Evolutionary conservation across 2,888 invertebrate genomes (phyloP).

Genomic region (Tetramorium bicarinatum): DNA sequence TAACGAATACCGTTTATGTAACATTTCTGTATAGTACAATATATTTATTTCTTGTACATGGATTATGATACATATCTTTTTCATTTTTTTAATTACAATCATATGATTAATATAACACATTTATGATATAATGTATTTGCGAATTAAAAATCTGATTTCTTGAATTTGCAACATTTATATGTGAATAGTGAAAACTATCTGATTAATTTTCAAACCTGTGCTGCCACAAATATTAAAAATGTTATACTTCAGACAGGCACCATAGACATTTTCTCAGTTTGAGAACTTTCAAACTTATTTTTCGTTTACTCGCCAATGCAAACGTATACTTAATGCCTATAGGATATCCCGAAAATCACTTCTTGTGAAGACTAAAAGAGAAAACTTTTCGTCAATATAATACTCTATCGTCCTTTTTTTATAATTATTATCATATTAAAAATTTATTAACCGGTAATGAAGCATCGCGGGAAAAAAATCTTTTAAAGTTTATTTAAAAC

Average conservation of each 20-base stretch:
- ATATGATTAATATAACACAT: conserved; percentile 84
- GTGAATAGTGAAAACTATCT: conserved; percentile 73
- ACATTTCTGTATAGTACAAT: conserved; percentile 80
- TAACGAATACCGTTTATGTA: conserved; percentile 53
- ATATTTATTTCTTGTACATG: conserved; percentile 83
- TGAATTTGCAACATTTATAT: conserved; percentile 76
- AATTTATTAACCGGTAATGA: not conserved
- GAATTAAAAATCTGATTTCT: conserved; percentile 80
- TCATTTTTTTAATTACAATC: conserved; percentile 81
- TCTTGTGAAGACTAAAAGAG: not conserved
- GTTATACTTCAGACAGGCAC: conserved; percentile 64
- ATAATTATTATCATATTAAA: not conserved
- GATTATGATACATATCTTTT: conserved; percentile 82
- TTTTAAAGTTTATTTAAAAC: not conserved
- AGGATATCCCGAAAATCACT: conserved; percentile 6
- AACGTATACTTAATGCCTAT: conserved; percentile 24
- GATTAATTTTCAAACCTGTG: conserved; percentile 70
- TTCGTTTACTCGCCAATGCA: conserved; percentile 63
- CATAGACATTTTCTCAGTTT: conserved; percentile 66
- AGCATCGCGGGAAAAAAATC: not conserved
- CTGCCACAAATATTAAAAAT: conserved; percentile 67
- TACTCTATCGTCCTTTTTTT: not conserved
- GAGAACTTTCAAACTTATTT: conserved; percentile 64
- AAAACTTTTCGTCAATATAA: not conserved
- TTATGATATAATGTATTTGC: conserved; percentile 84